Percentiles rank a stretch among this genome's conserved stretches.
phyloP scores from a whole-genome alignment of 2,888 invertebrate genomes.

The Athalia circularis region DNA sequence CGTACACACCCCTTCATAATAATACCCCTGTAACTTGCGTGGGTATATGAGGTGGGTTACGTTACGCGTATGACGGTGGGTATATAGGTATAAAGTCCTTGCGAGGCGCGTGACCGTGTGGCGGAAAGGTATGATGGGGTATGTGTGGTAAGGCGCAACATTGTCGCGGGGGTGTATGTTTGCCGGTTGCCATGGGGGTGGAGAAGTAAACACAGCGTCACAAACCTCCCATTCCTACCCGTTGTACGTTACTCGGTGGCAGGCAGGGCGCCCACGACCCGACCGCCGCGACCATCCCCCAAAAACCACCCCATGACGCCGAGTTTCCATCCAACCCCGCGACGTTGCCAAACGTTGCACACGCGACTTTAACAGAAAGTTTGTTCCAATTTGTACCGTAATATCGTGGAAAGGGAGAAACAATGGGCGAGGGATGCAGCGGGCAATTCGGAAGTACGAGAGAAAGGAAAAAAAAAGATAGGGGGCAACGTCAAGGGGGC shows the following conservation, averaged over 20 bases:
- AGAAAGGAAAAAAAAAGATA: constrained; percentile 51
- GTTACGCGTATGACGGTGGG: neutral
- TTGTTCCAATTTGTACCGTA: constrained; percentile 55
- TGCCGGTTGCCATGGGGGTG: constrained; percentile 64
- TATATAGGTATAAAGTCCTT: neutral
- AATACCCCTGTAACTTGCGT: too few species aligned
- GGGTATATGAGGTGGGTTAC: too few species aligned
- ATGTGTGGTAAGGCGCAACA: constrained; percentile 61
- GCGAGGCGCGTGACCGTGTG: constrained; percentile 35
- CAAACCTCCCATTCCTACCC: constrained; percentile 48
- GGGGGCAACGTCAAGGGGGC: constrained; percentile 29
- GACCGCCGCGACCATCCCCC: constrained; percentile 23
- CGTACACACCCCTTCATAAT: too few species aligned
- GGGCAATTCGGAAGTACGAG: constrained; percentile 18
- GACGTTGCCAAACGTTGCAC: constrained; percentile 50
- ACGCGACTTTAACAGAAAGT: constrained; percentile 49
- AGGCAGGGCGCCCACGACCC: neutral
- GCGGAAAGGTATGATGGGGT: constrained; percentile 30
- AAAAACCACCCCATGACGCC: constrained; percentile 46
- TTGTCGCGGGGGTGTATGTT: constrained; percentile 62
- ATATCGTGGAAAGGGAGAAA: constrained; percentile 37
- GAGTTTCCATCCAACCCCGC: constrained; percentile 46
- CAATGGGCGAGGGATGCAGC: constrained; percentile 34
- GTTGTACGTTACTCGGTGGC: neutral
- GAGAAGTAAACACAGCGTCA: constrained; percentile 63